These are phyloP conservation scores for Pandemis heparana DNA, from an alignment of 2,888 invertebrate genomes.

Conservation along the genomic window DNA sequence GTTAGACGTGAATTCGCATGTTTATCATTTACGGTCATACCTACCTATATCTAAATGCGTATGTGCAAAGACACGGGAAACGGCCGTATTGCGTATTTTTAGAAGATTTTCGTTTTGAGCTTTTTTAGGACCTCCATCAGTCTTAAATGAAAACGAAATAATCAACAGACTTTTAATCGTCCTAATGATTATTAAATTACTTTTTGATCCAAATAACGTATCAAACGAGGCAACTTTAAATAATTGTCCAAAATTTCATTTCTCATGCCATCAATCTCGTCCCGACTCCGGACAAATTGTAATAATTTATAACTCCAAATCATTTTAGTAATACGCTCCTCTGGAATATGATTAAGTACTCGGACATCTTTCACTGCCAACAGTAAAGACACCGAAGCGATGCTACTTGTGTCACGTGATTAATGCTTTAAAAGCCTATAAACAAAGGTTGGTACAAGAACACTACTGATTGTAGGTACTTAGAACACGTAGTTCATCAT, in stretches of 20 bases:
- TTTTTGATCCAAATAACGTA: not conserved
- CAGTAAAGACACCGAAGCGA: constrained; percentile 8
- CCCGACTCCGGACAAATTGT: constrained; percentile 9
- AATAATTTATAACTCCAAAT: constrained; percentile 34
- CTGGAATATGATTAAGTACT: constrained; percentile 32
- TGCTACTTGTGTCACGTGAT: constrained; percentile 27
- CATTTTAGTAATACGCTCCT: constrained; percentile 15
- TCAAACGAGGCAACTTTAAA: constrained; percentile 5
- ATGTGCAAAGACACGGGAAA: too few relatives aligned
- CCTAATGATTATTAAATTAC: not conserved
- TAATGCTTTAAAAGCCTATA: constrained; percentile 20
- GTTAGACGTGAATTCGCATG: too few relatives aligned
- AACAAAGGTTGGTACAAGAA: not conserved
- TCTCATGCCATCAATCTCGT: constrained; percentile 21
- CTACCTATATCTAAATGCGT: too few relatives aligned
- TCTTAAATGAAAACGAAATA: too few relatives aligned
- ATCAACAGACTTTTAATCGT: not conserved
- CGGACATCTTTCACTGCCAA: constrained; percentile 32
- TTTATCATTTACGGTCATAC: too few relatives aligned
- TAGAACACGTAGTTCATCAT: constrained; percentile 1
- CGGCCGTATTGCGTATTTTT: too few relatives aligned
- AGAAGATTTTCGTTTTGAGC: too few relatives aligned
- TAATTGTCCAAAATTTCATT: constrained; percentile 19
- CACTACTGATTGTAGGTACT: not conserved
- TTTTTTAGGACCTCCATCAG: too few relatives aligned